Conservation (phyloP, 2,888 invertebrate genomes). For the Fissipunctia ypsillon region DNA sequence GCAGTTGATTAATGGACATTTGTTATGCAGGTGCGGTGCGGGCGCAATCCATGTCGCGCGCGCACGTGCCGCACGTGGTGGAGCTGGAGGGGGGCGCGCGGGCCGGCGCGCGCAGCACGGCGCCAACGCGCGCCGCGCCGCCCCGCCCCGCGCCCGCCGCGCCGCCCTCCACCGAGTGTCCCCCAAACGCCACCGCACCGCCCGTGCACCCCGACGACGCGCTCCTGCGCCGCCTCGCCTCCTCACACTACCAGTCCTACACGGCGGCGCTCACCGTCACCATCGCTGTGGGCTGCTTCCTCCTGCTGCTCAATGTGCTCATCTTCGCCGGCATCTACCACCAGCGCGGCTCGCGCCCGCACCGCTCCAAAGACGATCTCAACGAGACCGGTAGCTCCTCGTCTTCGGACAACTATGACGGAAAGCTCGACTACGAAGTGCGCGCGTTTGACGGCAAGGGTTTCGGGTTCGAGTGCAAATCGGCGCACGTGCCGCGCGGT, state of each 20-base stretch:
- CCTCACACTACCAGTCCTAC: constrained; percentile 96
- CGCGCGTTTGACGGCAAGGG: constrained; percentile 89
- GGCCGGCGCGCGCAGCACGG: constrained; percentile 78
- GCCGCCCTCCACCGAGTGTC: constrained; percentile 93
- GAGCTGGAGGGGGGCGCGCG: constrained; percentile 80
- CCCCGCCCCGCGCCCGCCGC: constrained; percentile 83
- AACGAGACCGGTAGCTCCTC: constrained; percentile 94
- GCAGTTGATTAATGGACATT: not conserved
- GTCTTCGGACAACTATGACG: constrained; percentile 91
- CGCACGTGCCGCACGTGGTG: constrained; percentile 91
- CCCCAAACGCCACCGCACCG: constrained; percentile 90
- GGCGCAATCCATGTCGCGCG: constrained; percentile 93
- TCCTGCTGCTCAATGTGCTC: constrained; percentile 94
- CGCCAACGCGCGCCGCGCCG: constrained; percentile 86
- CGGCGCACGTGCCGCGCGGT: constrained; percentile 88
- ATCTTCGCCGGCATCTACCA: constrained; percentile 97
- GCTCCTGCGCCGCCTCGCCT: constrained; percentile 94
- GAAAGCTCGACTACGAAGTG: constrained; percentile 89
- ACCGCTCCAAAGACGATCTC: constrained; percentile 94
- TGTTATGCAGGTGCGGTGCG: constrained; percentile 93
- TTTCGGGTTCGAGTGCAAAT: constrained; percentile 90
- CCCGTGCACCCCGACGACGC: constrained; percentile 92
- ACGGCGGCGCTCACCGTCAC: constrained; percentile 97
- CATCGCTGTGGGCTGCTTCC: constrained; percentile 96
- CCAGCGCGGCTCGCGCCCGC: constrained; percentile 93